Evolutionary conservation across 2,888 invertebrate genomes (phyloP).

Genomic region (Saturnia japonica): DNA sequence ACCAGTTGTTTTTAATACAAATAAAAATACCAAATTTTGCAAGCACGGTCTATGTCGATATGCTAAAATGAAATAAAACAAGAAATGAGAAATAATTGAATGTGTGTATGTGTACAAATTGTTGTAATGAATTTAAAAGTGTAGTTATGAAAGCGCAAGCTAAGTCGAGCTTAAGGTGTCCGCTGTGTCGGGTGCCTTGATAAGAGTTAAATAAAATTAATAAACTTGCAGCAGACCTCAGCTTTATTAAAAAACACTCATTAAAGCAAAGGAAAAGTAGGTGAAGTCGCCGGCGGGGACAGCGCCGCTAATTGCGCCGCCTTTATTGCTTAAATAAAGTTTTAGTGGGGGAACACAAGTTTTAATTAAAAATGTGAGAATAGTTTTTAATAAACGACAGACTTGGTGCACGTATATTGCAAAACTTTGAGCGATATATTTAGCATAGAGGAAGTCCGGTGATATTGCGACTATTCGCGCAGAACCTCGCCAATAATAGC

Average conservation of each 20-base stretch:
- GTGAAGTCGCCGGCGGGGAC: conserved; percentile 81
- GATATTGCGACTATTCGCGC: conserved; percentile 54
- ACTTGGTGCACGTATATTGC: conserved; percentile 79
- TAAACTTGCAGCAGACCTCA: conserved; percentile 77
- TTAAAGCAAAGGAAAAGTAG: conserved; percentile 80
- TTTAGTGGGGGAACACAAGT: conserved; percentile 81
- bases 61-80: not conserved
- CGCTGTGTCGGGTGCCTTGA: conserved; percentile 55
- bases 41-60: not conserved
- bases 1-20: too few relatives aligned
- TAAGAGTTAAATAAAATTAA: conserved; percentile 81
- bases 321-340: conserved; percentile 83
- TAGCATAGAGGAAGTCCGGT: conserved; percentile 76
- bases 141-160: conserved; percentile 40
- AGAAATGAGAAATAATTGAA: not conserved
- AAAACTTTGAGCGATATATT: conserved; percentile 80
- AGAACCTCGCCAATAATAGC: conserved; percentile 16
- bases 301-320: conserved; percentile 81
- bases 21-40: too few relatives aligned
- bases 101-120: conserved; percentile 20
- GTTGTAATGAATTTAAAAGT: conserved; percentile 58
- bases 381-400: conserved; percentile 82
- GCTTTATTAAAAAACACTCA: conserved; percentile 82
- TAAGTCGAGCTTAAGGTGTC: conserved; percentile 16
- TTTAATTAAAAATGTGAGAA: conserved; percentile 83